Conservation (phyloP, 2,797 vertebrate species). For the Iguana delicatissima region DNA sequence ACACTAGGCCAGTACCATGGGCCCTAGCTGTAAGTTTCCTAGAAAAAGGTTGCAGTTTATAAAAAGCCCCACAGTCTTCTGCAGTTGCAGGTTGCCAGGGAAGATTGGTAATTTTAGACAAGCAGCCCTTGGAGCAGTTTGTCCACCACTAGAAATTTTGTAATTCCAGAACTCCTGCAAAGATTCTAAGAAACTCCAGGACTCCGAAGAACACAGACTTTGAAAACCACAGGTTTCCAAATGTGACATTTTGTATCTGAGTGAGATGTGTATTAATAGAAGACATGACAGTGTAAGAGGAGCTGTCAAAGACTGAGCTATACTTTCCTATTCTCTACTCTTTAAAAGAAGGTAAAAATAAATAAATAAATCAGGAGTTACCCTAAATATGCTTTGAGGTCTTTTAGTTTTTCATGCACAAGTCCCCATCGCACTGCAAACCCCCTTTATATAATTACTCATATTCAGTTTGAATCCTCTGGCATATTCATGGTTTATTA, state of each 20-base stretch:
- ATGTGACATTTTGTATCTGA: background rate
- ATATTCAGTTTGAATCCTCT: slow-evolving; percentile 7
- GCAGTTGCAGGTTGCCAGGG: background rate
- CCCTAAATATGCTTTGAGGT: background rate
- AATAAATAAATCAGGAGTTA: background rate
- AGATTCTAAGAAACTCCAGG: background rate
- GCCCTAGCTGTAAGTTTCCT: background rate
- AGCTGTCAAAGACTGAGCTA: background rate
- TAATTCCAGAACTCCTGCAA: background rate
- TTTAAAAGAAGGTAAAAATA: background rate
- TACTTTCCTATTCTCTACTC: background rate
- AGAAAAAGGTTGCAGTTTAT: no score
- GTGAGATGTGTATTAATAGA: background rate
- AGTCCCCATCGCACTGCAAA: no score
- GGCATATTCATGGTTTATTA: background rate
- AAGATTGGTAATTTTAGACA: background rate
- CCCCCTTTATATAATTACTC: background rate
- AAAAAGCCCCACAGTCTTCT: background rate
- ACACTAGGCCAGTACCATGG: background rate
- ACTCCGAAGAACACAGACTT: background rate
- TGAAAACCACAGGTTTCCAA: background rate
- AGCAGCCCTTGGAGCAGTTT: background rate
- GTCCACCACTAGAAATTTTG: background rate
- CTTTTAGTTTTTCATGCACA: background rate
- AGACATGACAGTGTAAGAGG: background rate